A percentile compares a stretch with the other conserved stretches of the same genome.
Evolutionary conservation across 2,888 invertebrate genomes (phyloP).

Genomic region (Schizaphis graminum): DNA sequence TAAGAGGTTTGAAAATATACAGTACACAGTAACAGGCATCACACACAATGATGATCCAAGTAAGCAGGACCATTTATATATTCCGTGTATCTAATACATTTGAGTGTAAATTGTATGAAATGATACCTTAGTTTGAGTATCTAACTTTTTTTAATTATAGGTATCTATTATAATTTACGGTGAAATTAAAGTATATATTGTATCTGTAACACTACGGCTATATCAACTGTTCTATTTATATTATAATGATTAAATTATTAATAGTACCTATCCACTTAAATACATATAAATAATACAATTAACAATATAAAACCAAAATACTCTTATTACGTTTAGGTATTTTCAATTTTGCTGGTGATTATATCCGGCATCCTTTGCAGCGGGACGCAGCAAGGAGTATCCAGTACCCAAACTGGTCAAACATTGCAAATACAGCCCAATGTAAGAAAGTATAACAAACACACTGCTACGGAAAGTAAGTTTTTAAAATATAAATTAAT

Average conservation of each 20-base stretch:
- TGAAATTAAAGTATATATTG: neutral
- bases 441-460: constrained; percentile 58
- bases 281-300: neutral
- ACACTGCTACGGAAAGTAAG: constrained; percentile 60
- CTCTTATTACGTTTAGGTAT: neutral
- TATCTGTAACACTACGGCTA: neutral
- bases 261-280: neutral
- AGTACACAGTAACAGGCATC: neutral
- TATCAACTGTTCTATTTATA: neutral
- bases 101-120: neutral
- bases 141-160: neutral
- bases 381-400: constrained; percentile 53
- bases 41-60: constrained; percentile 33
- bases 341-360: constrained; percentile 36
- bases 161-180: neutral
- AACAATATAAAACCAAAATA: neutral
- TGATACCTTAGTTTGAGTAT: neutral
- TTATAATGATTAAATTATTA: neutral
- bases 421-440: constrained; percentile 57
- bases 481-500: neutral
- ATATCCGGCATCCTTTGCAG: constrained; percentile 42
- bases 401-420: constrained; percentile 52
- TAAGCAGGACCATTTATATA: neutral
- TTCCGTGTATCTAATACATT: neutral
- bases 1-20: constrained; percentile 2